Evolutionary conservation across 2,797 vertebrate species (phyloP), one percentile per base, ranked within the genome.

Genomic region (Takifugu ocellatus): DNA sequence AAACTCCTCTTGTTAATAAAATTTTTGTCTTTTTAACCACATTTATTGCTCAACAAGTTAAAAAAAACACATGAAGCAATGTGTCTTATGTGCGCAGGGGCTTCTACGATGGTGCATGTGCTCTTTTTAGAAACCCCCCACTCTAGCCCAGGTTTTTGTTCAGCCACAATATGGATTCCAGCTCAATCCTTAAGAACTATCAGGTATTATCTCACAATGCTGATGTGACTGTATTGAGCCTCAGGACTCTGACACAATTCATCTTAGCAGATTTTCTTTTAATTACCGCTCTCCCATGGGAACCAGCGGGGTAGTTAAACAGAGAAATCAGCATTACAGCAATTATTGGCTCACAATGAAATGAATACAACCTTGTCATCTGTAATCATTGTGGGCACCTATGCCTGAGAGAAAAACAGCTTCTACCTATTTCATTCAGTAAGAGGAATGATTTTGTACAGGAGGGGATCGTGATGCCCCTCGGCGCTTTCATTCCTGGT

Each of bases 301-400:
- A 89, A 61, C 53, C 77, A 75, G 80, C 55, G 47, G 78, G 79
- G 89, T 93, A 92, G 91, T 93, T 93, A 93, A 92, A 87, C 87
- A 89, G 90, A 87, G 75, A 88, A 90, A 91, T 89, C 89, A 87
- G 89, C 90, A 91, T 91, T 90, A 87, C 88, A 83, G 87, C 91
- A 92, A 91, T 93, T 91, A 93, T 91, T 92, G 89, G 90, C 83
- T 87, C 85, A 86, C 86, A 88, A 90, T 91, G 89, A 88, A 91
- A 90, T 91, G 90, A 92, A 91, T 91, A 90, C 89, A 92, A 92
- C 89, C 90, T 82, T 83, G 85, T 89, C 90, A 92, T 92, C 85
- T 92, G 88, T 92, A 93, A 92, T 93, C 91, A 93, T 90, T 89
- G 77, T 78, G 84, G 89, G 79, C 75, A 59, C 84, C 84, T 82